Evolutionary conservation across 2,888 invertebrate species (phyloP), one percentile per base, ranked within the genome.

Genomic region (Hypomecis atomaria): DNA sequence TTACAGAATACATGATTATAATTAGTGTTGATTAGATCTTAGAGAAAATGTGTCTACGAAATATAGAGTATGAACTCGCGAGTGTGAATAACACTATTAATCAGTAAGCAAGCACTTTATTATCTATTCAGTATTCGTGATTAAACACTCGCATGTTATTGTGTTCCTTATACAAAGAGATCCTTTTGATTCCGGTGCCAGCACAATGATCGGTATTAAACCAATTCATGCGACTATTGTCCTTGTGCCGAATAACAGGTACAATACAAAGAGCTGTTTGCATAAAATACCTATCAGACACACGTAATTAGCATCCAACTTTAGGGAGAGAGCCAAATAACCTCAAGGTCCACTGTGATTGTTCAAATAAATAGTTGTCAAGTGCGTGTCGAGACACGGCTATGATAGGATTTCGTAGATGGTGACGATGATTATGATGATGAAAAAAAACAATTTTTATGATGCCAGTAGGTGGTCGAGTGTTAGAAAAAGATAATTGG

Each of bases 151-250:
- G 76, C 74, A 75, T 78, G 81, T 87, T 87, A 87, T 89, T 88
- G 88, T 89, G 86, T 84, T 82, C 81, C 81, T 76, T 78, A 75
- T 82, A 88, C 88, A 88, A 88, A 85, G 86, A 82, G 83, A 85
- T 87, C 84, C 86, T 86, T 83, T 81, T 82, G 80, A 85, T 83
- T 82, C 79, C 82, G 78, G 79, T 82, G 84, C 82, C 79, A 80
- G 80, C 72, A 85, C 85, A 87, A 85, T 86, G 82, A 86, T 85
- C 81, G 82, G 85, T 84, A 82, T 85, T 85, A 84, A 85, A 82
- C 81, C 84, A 79, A 83, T 83, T 83, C 84, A 84, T 82, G 79
- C 79, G 73, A 72, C 85, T 78, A 88, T 89, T 90, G 89, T 89
- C 82, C 85, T 80, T 79, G 79, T 77, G 73, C 74, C 75, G 72